These are phyloP conservation scores for Antigone vipio DNA, from an alignment of 2,113 vertebrate genomes.

Conservation along the genomic window DNA sequence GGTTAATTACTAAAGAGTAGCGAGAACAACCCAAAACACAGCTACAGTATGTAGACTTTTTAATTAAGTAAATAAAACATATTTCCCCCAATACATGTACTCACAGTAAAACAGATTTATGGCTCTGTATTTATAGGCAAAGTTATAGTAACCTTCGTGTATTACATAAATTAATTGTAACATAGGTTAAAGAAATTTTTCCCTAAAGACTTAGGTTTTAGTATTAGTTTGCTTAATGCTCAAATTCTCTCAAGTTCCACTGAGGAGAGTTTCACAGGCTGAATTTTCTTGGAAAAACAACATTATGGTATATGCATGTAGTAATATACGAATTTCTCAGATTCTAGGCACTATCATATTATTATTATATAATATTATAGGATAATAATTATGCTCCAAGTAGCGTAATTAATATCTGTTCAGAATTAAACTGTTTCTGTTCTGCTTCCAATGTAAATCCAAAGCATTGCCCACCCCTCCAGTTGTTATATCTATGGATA, in stretches of 20 bases:
- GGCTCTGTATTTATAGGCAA: not conserved
- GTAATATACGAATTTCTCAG: not conserved
- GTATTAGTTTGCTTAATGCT: not conserved
- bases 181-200: not conserved
- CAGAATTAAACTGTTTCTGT: not conserved
- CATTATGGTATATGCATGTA: accelerated
- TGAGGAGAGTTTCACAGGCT: not conserved
- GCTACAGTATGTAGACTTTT: not conserved
- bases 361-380: not conserved
- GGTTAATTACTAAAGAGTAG: slow-evolving; percentile 70
- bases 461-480: not conserved
- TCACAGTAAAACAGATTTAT: not conserved
- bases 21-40: slow-evolving; percentile 2
- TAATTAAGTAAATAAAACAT: slow-evolving; percentile 37
- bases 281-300: not conserved
- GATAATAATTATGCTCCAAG: not conserved
- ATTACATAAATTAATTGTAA: not conserved
- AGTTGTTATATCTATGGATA: not conserved
- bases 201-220: not conserved
- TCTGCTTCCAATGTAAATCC: not conserved
- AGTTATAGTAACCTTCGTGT: not conserved
- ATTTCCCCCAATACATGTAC: not conserved
- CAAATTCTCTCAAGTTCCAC: not conserved
- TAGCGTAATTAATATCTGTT: not conserved
- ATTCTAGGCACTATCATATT: not conserved